phyloP scores from a whole-genome alignment of 2,888 invertebrate species.

The Pyrrhia umbra region DNA sequence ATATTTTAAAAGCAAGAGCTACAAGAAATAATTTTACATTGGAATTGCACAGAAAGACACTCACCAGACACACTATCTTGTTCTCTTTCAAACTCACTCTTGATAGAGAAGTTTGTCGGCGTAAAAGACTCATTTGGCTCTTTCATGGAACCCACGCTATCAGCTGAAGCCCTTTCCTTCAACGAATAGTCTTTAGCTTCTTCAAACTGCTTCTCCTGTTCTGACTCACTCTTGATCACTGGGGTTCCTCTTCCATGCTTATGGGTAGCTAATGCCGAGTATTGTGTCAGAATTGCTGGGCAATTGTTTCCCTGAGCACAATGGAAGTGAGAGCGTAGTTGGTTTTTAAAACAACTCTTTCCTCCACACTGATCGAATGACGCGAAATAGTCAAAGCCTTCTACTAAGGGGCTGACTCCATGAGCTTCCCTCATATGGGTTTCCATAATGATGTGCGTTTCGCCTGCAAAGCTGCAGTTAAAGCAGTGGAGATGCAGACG shows the following conservation, averaged over 20 bases:
- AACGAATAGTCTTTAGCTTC: constrained; percentile 89
- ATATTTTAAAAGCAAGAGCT: not conserved
- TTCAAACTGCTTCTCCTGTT: constrained; percentile 81
- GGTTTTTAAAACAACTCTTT: constrained; percentile 87
- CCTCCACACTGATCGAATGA: constrained; percentile 87
- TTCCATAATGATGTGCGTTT: constrained; percentile 94
- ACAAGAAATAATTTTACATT: not conserved
- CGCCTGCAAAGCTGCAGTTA: constrained; percentile 96
- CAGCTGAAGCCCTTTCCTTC: constrained; percentile 86
- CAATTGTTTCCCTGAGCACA: constrained; percentile 87
- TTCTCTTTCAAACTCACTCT: constrained; percentile 87
- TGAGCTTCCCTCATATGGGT: constrained; percentile 97
- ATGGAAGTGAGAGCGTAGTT: constrained; percentile 86
- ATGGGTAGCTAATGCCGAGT: constrained; percentile 87
- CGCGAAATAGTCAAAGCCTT: constrained; percentile 95
- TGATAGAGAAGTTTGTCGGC: constrained; percentile 85
- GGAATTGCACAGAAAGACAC: constrained; percentile 68
- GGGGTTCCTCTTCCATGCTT: constrained; percentile 87
- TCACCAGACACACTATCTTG: constrained; percentile 88
- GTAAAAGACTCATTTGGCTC: constrained; percentile 79
- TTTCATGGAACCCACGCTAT: constrained; percentile 81
- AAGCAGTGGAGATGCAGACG: constrained; percentile 96
- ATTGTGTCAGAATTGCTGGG: constrained; percentile 87
- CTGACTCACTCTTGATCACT: constrained; percentile 82
- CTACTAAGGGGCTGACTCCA: constrained; percentile 94